Evolutionary conservation across 2,888 invertebrate species (phyloP).

Genomic region (Cryptus armator): DNA sequence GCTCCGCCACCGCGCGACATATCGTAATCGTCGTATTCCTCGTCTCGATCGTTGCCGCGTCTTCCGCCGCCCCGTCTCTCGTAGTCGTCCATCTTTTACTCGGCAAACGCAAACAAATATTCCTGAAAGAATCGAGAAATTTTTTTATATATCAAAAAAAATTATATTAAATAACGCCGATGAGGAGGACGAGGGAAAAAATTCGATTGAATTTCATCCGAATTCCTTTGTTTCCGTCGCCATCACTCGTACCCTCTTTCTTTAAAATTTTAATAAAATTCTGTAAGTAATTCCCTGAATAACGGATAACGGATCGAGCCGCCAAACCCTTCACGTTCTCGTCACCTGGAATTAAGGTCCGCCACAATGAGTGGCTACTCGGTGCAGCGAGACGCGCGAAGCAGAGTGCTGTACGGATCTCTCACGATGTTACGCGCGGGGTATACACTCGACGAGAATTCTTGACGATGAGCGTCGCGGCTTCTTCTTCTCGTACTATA

Average conservation of each 20-base stretch:
- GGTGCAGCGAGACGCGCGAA: constrained; percentile 7
- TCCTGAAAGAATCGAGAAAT: constrained; percentile 4
- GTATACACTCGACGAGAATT: constrained; percentile 38
- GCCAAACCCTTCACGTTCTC: constrained; percentile 12
- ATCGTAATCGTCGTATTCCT: constrained; percentile 62
- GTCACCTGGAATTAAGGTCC: constrained; percentile 43
- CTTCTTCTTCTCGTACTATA: constrained; percentile 49
- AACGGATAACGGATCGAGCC: neutral
- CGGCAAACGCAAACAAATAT: neutral
- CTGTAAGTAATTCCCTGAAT: too few relatives aligned
- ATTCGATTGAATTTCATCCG: too few relatives aligned
- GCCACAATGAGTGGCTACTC: constrained; percentile 10
- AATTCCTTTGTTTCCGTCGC: too few relatives aligned
- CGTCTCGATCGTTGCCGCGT: constrained; percentile 58
- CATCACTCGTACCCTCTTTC: too few relatives aligned
- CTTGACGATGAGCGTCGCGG: constrained; percentile 35
- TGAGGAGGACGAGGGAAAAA: neutral
- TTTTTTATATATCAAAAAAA: neutral
- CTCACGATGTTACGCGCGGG: constrained; percentile 62
- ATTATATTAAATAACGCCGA: neutral
- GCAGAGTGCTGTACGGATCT: neutral
- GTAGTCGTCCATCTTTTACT: constrained; percentile 52
- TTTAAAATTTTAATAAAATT: too few relatives aligned
- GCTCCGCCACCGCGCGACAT: constrained; percentile 44
- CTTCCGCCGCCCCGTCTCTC: constrained; percentile 54